Evolutionary conservation across 2,113 vertebrate species (phyloP).

Genomic region (Phalacrocorax aristotelis): DNA sequence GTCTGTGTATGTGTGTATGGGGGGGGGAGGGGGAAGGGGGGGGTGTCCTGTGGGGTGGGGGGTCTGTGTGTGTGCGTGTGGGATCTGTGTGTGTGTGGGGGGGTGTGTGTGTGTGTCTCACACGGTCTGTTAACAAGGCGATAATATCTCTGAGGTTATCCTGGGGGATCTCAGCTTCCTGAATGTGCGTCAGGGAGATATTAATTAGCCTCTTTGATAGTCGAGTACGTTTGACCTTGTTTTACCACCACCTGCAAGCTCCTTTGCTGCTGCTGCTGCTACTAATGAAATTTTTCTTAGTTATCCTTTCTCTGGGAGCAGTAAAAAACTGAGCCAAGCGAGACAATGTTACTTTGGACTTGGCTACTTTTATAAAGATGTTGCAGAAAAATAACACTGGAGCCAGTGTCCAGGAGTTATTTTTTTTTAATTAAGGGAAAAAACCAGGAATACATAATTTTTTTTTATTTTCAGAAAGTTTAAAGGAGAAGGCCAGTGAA

Average conservation of each 20-base stretch:
- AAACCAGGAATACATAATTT: fast-evolving
- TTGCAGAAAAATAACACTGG: neutral
- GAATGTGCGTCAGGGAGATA: fast-evolving
- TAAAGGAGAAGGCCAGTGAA: neutral
- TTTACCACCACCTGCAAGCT: neutral
- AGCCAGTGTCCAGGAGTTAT: neutral
- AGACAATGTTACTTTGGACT: neutral
- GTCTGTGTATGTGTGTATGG: too few relatives aligned
- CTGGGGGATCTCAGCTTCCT: neutral
- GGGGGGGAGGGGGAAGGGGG: too few relatives aligned
- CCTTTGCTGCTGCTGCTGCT: neutral
- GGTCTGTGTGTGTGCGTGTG: too few relatives aligned
- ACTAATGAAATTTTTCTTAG: neutral
- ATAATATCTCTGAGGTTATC: too few relatives aligned
- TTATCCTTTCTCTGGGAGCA: neutral
- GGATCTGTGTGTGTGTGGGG: too few relatives aligned
- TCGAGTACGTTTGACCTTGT: neutral
- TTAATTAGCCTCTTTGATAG: too few relatives aligned
- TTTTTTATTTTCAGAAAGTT: neutral
- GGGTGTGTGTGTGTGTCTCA: too few relatives aligned
- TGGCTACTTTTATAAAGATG: neutral
- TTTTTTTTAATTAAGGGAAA: neutral
- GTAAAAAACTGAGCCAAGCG: neutral
- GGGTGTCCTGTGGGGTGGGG: too few relatives aligned
- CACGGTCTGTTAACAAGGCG: too few relatives aligned